Evolutionary conservation across 2,113 vertebrate genomes (phyloP), one percentile per base, ranked within the genome.

Genomic region (Edolisoma coerulescens): DNA sequence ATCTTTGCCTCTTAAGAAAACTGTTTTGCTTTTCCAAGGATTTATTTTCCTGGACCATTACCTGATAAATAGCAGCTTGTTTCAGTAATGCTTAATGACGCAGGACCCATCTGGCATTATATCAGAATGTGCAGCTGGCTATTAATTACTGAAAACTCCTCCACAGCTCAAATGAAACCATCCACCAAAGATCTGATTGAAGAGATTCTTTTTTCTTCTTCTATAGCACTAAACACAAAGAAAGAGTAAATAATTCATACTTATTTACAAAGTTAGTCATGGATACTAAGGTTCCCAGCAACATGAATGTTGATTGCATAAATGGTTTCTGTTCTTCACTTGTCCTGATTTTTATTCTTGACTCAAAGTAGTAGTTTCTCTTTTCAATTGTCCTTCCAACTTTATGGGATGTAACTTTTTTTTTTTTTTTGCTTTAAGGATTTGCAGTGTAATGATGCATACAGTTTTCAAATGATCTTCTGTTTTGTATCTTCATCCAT

Each of bases 91-190:
- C 75, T 95, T 95, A 69, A 90, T 97, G 96, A 96, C 3, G 27
- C 89, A 94, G 90, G 60, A 71, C 79, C 75, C 61, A 79, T 93
- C 92, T 97, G 97, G 94, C 94, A 92, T 95, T 88, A 68, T 92
- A 93, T 97, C 95, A 97, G 93, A 86, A 96, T 92, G 56, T 95
- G 94, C 97, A 97, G 95, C 97, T 97, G 96, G 89, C 95, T 97
- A 96, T 97, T 98, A 97, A 98, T 97, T 97, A 95, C 94, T 97
- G 94, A 96, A 95, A 97, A 96, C 83, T 85, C 87, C 63, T 90
- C 63, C 86, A 87, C 74, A 86, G 74, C 75, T 97, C 85, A 84
- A 93, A 92, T 19, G 45, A 94, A 96, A 92, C 57, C 80, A 90
- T 94, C 93, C 37, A 47, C 79, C 75, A 82, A 88, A 56, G 49